phyloP scores from a whole-genome alignment of 2,888 invertebrate species.

The Amitus sp. region DNA sequence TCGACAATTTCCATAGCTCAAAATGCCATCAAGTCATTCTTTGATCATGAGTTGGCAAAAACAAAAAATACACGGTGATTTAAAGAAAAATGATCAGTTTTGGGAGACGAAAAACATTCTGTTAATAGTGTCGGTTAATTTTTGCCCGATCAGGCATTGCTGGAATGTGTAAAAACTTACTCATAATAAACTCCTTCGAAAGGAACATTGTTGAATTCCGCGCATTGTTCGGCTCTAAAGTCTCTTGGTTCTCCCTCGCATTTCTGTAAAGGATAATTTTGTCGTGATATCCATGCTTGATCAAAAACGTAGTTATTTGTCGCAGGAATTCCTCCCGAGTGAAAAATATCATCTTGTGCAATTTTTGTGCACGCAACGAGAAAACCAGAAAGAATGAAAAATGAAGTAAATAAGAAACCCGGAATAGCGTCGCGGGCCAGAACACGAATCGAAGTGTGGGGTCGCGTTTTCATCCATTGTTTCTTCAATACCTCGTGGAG shows the following conservation, averaged over 20 bases:
- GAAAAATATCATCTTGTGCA: background rate
- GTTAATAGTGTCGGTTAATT: no score
- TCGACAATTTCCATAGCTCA: no score
- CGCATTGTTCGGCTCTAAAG: slow-evolving; percentile 91
- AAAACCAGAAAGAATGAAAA: background rate
- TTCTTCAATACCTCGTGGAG: slow-evolving; percentile 2
- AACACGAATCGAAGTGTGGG: slow-evolving; percentile 4
- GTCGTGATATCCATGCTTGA: background rate
- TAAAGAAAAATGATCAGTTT: no score
- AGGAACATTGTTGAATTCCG: slow-evolving; percentile 80
- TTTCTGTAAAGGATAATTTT: slow-evolving; percentile 68
- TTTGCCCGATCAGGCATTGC: no score
- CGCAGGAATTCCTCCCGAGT: background rate
- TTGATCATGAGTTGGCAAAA: no score
- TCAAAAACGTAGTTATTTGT: background rate
- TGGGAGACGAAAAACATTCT: no score
- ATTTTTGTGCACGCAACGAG: background rate
- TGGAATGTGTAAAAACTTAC: no score
- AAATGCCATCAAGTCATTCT: no score
- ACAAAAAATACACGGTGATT: no score
- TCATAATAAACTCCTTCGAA: slow-evolving; percentile 86
- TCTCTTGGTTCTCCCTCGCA: slow-evolving; percentile 82
- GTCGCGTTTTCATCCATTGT: slow-evolving; percentile 4
- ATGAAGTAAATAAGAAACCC: background rate
- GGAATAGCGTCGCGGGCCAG: slow-evolving; percentile 3